These are phyloP conservation scores for Smittia aterrima DNA, from an alignment of 2,888 invertebrate genomes.

Conservation along the genomic window DNA sequence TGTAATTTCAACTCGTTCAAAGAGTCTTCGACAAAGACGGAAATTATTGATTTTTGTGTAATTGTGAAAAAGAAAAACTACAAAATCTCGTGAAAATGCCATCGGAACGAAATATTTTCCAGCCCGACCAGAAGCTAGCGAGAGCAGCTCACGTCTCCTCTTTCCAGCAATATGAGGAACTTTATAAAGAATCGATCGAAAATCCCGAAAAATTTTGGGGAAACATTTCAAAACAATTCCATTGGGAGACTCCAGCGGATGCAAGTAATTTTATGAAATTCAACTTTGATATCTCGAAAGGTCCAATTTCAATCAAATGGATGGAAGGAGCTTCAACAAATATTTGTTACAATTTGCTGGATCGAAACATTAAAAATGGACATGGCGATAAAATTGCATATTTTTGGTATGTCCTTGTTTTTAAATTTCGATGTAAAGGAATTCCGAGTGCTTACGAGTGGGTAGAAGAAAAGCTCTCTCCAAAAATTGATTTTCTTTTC, in stretches of 20 bases:
- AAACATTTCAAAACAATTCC: conserved; percentile 86
- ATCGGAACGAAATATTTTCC: conserved; percentile 59
- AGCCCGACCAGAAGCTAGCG: conserved; percentile 59
- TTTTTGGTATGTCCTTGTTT: conserved; percentile 75
- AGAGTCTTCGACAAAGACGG: neutral
- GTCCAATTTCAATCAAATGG: conserved; percentile 90
- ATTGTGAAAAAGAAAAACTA: neutral
- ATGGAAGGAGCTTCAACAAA: conserved; percentile 94
- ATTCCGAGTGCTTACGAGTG: neutral
- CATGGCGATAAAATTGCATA: conserved; percentile 88
- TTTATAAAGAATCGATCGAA: conserved; percentile 83
- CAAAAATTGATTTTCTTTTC: conserved; percentile 26
- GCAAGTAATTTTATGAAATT: conserved; percentile 78
- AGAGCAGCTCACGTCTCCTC: conserved; percentile 65
- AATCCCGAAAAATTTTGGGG: conserved; percentile 92
- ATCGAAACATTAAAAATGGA: conserved; percentile 85
- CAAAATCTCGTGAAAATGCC: conserved; percentile 54
- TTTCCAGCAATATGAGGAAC: conserved; percentile 73
- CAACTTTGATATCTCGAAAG: conserved; percentile 87
- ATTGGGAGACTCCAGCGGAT: conserved; percentile 81
- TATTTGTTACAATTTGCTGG: conserved; percentile 92
- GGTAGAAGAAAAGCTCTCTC: neutral
- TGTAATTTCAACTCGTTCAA: neutral
- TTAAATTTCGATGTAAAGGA: conserved; percentile 15
- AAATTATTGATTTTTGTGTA: conserved; percentile 1